Percentiles rank a stretch among this genome's conserved stretches.
These are phyloP conservation scores for Pantherophis alleghaniensis DNA, from an alignment of 2,797 vertebrate species.

Conservation along the genomic window DNA sequence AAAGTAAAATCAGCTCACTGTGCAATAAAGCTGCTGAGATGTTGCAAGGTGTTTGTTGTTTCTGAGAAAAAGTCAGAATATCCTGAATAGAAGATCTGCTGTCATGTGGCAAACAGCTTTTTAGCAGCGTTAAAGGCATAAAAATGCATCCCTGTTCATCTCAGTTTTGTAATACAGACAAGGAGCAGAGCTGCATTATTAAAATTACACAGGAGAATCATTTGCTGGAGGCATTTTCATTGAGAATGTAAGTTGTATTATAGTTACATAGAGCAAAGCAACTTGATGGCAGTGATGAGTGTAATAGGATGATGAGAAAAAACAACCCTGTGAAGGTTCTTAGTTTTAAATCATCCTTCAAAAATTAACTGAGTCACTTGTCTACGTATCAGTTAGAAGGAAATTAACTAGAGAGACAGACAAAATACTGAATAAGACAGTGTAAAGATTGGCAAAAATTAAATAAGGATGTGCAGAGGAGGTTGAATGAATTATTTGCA, in stretches of 20 bases:
- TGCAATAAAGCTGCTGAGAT: conserved; percentile 9
- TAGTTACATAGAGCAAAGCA: conserved; percentile 40
- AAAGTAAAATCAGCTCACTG: background rate
- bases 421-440: background rate
- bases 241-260: conserved; percentile 48
- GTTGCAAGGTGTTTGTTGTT: background rate
- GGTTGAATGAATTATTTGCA: background rate
- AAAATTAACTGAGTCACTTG: background rate
- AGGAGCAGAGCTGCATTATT: conserved; percentile 41
- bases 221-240: conserved; percentile 52
- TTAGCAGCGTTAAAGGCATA: conserved; percentile 22
- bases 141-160: conserved; percentile 48
- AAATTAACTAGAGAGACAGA: background rate
- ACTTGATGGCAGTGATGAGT: background rate
- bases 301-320: background rate
- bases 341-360: background rate
- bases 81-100: conserved; percentile 36
- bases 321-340: background rate
- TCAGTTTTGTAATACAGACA: conserved; percentile 10
- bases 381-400: background rate
- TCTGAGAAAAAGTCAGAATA: background rate
- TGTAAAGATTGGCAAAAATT: background rate
- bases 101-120: conserved; percentile 18
- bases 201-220: conserved; percentile 43
- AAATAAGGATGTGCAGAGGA: background rate